phyloP scores from a whole-genome alignment of 2,113 vertebrate species.

The Apodemus speciosus region DNA sequence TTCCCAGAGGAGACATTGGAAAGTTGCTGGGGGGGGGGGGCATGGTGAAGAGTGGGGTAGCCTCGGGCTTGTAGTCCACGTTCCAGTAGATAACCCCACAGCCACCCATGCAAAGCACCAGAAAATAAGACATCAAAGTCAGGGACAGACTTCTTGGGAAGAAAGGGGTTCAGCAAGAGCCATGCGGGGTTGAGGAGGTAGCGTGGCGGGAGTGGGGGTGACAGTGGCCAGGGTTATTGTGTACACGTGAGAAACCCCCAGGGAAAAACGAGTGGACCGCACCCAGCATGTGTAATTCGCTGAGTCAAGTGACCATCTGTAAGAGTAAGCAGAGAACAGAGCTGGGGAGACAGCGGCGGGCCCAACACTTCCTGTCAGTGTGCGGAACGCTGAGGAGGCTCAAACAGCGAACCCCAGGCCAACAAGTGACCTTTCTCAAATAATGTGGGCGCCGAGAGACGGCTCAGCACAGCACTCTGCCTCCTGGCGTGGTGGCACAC shows the following conservation, averaged over 20 bases:
- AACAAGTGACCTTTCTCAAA: neutral
- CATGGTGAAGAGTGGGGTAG: neutral
- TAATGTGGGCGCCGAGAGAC: neutral
- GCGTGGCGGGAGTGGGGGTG: fast-evolving
- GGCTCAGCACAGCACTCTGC: neutral
- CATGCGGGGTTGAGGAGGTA: neutral
- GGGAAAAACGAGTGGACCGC: neutral
- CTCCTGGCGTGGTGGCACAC: too few species aligned
- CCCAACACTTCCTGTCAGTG: neutral
- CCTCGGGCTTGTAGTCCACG: too few species aligned
- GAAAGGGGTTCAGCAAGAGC: neutral
- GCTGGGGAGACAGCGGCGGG: neutral
- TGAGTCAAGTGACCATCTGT: too few species aligned
- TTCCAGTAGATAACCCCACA: neutral
- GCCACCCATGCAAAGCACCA: neutral
- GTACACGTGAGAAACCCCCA: too few species aligned
- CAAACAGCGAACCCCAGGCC: neutral
- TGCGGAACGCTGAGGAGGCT: neutral
- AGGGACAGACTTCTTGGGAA: neutral
- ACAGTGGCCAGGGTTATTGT: neutral
- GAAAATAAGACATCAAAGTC: neutral
- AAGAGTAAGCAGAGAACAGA: neutral
- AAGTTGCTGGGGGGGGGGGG: neutral
- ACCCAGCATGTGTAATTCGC: neutral
- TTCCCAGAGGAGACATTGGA: neutral